These are phyloP conservation scores for Bufo bufo DNA, from an alignment of 2,113 vertebrate genomes.

Conservation along the genomic window DNA sequence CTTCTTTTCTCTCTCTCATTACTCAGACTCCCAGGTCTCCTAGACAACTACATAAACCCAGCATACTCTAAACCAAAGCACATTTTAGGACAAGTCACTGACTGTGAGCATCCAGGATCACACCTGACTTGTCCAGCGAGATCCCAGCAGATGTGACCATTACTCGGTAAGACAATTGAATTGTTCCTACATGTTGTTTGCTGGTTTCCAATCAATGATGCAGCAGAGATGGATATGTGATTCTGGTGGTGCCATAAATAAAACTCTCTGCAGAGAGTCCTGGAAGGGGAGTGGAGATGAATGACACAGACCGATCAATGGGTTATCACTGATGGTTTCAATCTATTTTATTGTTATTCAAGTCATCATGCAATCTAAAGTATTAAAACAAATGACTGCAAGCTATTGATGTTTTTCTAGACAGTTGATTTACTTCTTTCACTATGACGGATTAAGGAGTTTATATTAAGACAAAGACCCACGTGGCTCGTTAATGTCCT, in stretches of 20 bases:
- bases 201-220: background rate
- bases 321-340: constrained; percentile 60
- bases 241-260: constrained; percentile 58
- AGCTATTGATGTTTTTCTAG: constrained; percentile 55
- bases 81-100: background rate
- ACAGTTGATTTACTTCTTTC: constrained; percentile 57
- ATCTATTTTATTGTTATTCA: constrained; percentile 63
- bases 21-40: background rate
- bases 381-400: constrained; percentile 59
- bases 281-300: constrained; percentile 33
- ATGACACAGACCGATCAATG: constrained; percentile 64
- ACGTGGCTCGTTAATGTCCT: background rate
- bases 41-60: background rate
- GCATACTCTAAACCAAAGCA: background rate
- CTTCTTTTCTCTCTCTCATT: background rate
- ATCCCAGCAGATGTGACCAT: constrained; percentile 45
- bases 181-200: constrained; percentile 54
- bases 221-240: constrained; percentile 54
- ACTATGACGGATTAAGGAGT: constrained; percentile 56
- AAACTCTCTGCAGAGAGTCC: constrained; percentile 33
- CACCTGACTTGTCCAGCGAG: constrained; percentile 22
- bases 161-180: constrained; percentile 1
- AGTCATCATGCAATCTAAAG: constrained; percentile 62
- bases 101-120: background rate
- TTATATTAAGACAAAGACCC: constrained; percentile 8